Evolutionary conservation across 2,113 vertebrate species (phyloP).

Genomic region (Ancistrus triradiatus): DNA sequence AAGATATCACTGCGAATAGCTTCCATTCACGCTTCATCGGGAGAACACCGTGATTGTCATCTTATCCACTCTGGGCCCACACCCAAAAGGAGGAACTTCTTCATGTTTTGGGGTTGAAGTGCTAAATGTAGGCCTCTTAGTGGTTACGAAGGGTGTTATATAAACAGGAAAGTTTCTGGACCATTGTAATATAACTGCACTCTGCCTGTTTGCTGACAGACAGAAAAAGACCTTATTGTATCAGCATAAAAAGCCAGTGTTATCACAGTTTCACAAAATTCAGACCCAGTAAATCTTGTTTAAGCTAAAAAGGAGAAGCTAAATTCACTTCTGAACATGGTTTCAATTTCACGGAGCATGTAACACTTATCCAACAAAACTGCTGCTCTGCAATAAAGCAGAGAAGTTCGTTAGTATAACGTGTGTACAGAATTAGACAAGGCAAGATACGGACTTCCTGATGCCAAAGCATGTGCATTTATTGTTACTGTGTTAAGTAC

Average conservation of each 20-base stretch:
- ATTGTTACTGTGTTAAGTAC: no score
- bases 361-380: conserved; percentile 10
- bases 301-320: conserved; percentile 33
- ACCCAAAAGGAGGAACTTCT: conserved; percentile 16
- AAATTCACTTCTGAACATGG: conserved; percentile 20
- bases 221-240: conserved; percentile 15
- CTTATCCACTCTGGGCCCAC: conserved; percentile 16
- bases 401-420: conserved; percentile 28
- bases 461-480: no score
- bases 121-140: no score
- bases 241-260: conserved; percentile 30
- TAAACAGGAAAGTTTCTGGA: background rate
- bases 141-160: background rate
- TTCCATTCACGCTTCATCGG: conserved; percentile 1
- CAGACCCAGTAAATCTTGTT: conserved; percentile 16
- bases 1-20: conserved; percentile 50
- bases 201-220: background rate
- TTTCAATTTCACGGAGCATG: background rate
- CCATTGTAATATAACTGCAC: no score
- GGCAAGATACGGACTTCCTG: no score
- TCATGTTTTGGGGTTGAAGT: conserved; percentile 14
- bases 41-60: conserved; percentile 31
- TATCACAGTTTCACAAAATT: conserved; percentile 22
- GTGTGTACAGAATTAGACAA: no score
- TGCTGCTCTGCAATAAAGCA: conserved; percentile 26